A percentile compares a stretch with the other conserved stretches of the same genome.
Conservation (phyloP, 2,888 invertebrate genomes). For the Aphidoletes aphidimyza region DNA sequence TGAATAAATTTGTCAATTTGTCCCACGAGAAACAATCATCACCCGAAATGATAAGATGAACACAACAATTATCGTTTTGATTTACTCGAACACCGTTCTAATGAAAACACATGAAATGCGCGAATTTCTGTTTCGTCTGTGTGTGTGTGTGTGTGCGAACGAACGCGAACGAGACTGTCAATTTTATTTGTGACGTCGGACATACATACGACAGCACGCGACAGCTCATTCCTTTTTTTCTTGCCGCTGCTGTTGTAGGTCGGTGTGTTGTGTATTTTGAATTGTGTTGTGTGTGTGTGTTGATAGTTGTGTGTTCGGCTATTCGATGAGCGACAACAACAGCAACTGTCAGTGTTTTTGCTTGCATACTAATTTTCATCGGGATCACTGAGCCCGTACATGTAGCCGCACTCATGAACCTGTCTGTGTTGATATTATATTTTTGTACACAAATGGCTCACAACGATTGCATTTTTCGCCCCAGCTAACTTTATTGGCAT, state of each 20-base stretch:
- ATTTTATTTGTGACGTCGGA: constrained; percentile 9
- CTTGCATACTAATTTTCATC: not conserved
- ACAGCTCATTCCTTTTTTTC: not conserved
- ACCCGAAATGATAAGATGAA: not conserved
- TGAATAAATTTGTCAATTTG: not conserved
- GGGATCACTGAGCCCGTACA: not conserved
- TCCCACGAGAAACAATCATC: not conserved
- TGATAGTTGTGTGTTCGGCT: not conserved
- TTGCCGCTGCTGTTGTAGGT: no score
- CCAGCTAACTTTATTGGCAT: not conserved
- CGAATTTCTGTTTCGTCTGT: not conserved
- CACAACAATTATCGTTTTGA: no score
- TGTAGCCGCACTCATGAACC: not conserved
- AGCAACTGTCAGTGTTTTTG: no score
- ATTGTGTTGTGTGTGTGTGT: not conserved
- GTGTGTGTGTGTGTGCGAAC: no score
- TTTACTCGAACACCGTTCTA: not conserved
- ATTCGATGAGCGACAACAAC: no score
- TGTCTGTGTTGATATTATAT: not conserved
- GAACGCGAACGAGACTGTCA: not conserved
- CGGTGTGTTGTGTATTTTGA: not conserved
- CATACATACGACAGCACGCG: not conserved
- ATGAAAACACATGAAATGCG: constrained; percentile 21
- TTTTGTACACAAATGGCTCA: not conserved
- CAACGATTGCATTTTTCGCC: not conserved